Base-by-base conservation (phyloP, 2,113 vertebrate species). In the Spea multiplicata region DNA sequence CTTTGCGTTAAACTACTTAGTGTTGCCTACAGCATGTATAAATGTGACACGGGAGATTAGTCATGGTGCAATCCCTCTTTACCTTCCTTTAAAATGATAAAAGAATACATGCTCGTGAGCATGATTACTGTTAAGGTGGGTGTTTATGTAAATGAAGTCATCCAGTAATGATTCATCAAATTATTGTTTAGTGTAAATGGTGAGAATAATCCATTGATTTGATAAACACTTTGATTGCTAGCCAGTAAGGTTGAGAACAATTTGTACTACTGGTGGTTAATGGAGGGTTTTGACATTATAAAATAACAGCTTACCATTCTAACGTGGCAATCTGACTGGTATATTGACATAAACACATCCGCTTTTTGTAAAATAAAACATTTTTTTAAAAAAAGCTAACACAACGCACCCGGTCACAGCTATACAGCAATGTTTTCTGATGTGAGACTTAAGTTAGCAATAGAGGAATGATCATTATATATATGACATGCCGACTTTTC, bases 91-190 rank as follows among this genome's bases (percentile, higher is more conserved):
- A 71, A 70, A 65, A 69, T 9, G 4, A 59, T 8, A 4, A 59
- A 59, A 1, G 14, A 8, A 12, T 12, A 59, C 14, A 4, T 30
- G 5, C 67, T 49, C 8, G 46, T 49, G 5, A 70, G 67, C 6
- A 5, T 8, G 44, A 71, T 62, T 70, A 52, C 47, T 62, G 30
- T 50, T 71, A n/a, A 48, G 46, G 44, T 49, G 10, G 44, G 44
- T 17, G 30, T 49, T 61, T 59, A 47, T 16, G 66, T 70, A 69
- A 69, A 70, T 68, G 12, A 76, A 69, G 49, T 45, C 52, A 61
- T 59, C 44, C 69, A 71, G 44, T 71, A 62, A 45, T 71, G 57
- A 71, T 47, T 71, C 66, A 78, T 78, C 66, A 77, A 69, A 71
- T 71, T 44, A 59, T 14, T 64, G 57, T 8, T 64, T 8, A 13